Percentiles rank a stretch among this genome's conserved stretches.
These are phyloP conservation scores for Chelonia mydas DNA, from an alignment of 2,797 vertebrate species.

Conservation along the genomic window DNA sequence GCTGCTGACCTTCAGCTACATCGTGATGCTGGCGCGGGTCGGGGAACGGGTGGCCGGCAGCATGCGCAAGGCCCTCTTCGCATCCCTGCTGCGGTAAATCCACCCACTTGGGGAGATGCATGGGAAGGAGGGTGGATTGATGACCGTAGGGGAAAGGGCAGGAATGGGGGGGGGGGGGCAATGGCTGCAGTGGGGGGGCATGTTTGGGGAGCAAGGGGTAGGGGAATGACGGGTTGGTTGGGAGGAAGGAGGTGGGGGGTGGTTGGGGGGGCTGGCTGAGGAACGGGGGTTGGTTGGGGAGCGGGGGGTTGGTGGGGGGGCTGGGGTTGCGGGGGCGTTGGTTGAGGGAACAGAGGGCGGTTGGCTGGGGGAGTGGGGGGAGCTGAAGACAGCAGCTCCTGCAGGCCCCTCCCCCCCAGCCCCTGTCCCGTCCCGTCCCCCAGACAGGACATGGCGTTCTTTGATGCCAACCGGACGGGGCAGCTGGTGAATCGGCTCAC, in stretches of 20 bases:
- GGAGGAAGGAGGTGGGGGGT: too few species aligned
- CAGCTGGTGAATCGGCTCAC: constrained; percentile 94
- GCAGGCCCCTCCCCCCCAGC: too few species aligned
- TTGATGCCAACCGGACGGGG: constrained; percentile 92
- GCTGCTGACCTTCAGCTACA: constrained; percentile 92
- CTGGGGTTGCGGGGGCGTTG: background rate
- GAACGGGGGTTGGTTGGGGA: too few species aligned
- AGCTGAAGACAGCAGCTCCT: too few species aligned
- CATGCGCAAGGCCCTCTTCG: constrained; percentile 93
- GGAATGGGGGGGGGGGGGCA: too few species aligned
- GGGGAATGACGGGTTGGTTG: too few species aligned
- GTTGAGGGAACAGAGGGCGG: background rate
- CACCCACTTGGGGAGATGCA: fast-evolving
- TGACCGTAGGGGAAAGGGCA: background rate
- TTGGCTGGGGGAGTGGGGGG: too few species aligned
- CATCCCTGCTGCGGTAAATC: constrained; percentile 86
- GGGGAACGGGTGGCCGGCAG: constrained; percentile 91
- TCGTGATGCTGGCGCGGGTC: constrained; percentile 89
- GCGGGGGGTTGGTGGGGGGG: too few species aligned
- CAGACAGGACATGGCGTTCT: constrained; percentile 96
- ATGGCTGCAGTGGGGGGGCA: too few species aligned
- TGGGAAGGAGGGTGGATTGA: fast-evolving
- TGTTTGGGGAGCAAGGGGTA: background rate
- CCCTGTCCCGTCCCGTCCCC: too few species aligned
- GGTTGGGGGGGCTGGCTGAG: too few species aligned